Conservation (phyloP, 2,888 invertebrate species). For the Chrysotoxum bicinctum region DNA sequence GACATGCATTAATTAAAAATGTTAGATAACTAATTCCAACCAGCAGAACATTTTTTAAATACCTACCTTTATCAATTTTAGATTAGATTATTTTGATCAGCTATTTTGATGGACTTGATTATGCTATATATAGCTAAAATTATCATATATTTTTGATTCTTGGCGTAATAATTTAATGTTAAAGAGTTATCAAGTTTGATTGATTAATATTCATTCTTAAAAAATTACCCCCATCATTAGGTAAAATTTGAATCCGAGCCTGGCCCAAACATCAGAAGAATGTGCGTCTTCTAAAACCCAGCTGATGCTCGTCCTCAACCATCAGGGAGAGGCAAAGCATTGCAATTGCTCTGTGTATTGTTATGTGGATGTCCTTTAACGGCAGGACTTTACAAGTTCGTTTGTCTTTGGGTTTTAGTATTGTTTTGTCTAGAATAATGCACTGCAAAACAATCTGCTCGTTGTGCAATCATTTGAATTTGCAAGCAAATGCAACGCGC, state of each 20-base stretch:
- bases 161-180: too few species aligned
- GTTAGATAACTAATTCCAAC: too few species aligned
- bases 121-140: too few species aligned
- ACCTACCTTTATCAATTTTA: too few species aligned
- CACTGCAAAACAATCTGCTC: slow-evolving; percentile 13
- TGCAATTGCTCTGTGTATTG: slow-evolving; percentile 46
- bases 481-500: slow-evolving; percentile 49
- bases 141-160: too few species aligned
- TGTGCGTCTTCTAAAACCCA: slow-evolving; percentile 24
- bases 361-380: slow-evolving; percentile 25
- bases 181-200: too few species aligned
- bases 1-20: too few species aligned
- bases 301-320: background rate
- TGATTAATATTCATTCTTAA: too few species aligned
- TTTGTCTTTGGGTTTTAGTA: slow-evolving; percentile 48
- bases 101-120: too few species aligned
- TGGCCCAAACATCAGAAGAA: background rate
- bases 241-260: background rate
- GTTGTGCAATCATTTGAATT: slow-evolving; percentile 52
- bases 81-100: too few species aligned
- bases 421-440: slow-evolving; percentile 13
- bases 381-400: slow-evolving; percentile 41
- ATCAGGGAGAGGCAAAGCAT: background rate
- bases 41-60: too few species aligned
- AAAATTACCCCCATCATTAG: background rate